Evolutionary conservation across 2,113 vertebrate genomes (phyloP).

Genomic region (Etia nguti): DNA sequence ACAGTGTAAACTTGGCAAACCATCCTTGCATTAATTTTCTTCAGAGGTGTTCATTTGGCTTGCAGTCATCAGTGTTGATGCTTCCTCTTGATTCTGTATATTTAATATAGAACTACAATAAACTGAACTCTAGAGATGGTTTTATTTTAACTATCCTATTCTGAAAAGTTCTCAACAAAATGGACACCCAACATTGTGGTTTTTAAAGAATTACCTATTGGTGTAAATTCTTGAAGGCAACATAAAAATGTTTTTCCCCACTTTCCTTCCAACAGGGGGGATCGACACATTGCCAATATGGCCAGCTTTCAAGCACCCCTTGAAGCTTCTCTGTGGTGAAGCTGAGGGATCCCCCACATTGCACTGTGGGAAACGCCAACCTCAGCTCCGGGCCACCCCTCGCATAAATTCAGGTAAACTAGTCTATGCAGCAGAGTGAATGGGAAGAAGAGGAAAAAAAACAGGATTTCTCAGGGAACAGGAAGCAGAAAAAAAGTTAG

Average conservation of each 20-base stretch:
- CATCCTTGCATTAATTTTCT: conserved; percentile 56
- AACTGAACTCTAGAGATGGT: conserved; percentile 69
- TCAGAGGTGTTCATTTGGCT: conserved; percentile 65
- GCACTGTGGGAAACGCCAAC: conserved; percentile 55
- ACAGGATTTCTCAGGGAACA: conserved; percentile 53
- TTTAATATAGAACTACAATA: conserved; percentile 69
- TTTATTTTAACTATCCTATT: conserved; percentile 64
- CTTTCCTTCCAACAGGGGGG: conserved; percentile 48
- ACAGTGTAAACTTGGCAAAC: conserved; percentile 71
- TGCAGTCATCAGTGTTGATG: conserved; percentile 59
- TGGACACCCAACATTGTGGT: conserved; percentile 65
- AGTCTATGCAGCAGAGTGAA: conserved; percentile 78
- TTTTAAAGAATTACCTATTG: conserved; percentile 69
- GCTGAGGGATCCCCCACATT: conserved; percentile 53
- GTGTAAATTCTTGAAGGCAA: conserved; percentile 78
- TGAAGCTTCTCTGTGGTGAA: conserved; percentile 49
- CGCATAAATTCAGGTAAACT: conserved; percentile 63
- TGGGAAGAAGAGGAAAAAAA: conserved; percentile 39
- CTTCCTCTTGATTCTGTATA: conserved; percentile 54
- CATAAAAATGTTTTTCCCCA: conserved; percentile 67
- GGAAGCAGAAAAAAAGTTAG: conserved; percentile 62
- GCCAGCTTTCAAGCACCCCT: conserved; percentile 58
- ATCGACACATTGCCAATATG: conserved; percentile 61
- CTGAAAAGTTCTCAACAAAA: conserved; percentile 69
- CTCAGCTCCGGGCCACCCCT: conserved; percentile 56